These are phyloP conservation scores for Dione juno DNA, from an alignment of 2,888 invertebrate genomes.

Conservation along the genomic window DNA sequence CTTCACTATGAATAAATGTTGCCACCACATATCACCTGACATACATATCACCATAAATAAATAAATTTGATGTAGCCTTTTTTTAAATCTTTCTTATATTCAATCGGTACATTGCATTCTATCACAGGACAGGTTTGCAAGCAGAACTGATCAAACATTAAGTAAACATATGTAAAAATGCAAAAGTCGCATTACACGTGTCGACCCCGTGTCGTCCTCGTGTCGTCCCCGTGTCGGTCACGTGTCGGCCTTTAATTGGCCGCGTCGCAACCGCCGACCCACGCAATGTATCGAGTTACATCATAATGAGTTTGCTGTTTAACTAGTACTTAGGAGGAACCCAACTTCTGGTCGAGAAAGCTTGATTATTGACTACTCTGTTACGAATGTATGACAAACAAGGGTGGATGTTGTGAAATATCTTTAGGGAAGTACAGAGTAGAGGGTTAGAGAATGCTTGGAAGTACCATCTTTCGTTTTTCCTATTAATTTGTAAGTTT, in stretches of 20 bases:
- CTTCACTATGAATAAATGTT: no score
- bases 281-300: slow-evolving; percentile 50
- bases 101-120: background rate
- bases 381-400: background rate
- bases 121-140: slow-evolving; percentile 9
- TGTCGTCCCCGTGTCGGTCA: slow-evolving; percentile 51
- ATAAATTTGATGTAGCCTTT: no score
- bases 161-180: slow-evolving; percentile 38
- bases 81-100: no score
- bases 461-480: no score
- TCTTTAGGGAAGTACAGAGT: background rate
- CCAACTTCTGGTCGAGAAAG: slow-evolving; percentile 27
- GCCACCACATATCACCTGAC: no score
- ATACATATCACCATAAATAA: no score
- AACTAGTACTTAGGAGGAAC: slow-evolving; percentile 44
- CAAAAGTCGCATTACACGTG: slow-evolving; percentile 38
- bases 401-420: background rate
- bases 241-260: slow-evolving; percentile 47
- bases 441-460: no score
- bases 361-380: slow-evolving; percentile 29
- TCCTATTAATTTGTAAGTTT: no score
- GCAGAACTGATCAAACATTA: slow-evolving; percentile 38
- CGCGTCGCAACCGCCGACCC: slow-evolving; percentile 41
- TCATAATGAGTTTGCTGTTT: slow-evolving; percentile 44
- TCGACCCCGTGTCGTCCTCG: slow-evolving; percentile 44